These are phyloP conservation scores for Chrysoperla carnea DNA, from an alignment of 1,140 invertebrate species.

Conservation along the genomic window DNA sequence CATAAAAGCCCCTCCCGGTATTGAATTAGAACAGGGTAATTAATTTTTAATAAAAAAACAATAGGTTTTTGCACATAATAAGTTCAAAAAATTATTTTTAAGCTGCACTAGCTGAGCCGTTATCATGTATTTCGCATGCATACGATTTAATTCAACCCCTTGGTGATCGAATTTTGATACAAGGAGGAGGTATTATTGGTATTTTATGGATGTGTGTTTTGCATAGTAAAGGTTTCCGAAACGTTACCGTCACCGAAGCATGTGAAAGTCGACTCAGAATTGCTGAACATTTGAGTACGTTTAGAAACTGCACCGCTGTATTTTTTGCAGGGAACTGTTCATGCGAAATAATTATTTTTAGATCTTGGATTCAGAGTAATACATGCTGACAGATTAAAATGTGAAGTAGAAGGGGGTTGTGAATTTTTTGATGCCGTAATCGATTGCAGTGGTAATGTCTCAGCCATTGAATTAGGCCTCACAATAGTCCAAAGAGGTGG, in stretches of 20 bases:
- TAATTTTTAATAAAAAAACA: background rate
- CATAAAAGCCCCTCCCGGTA: conserved; percentile 27
- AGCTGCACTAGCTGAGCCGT: conserved; percentile 16
- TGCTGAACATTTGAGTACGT: conserved; percentile 34
- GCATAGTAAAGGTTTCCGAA: conserved; percentile 43
- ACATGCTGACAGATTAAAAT: too few relatives aligned
- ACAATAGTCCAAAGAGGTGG: too few relatives aligned
- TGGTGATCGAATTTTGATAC: conserved; percentile 40
- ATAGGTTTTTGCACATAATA: background rate
- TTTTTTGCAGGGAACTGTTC: too few relatives aligned
- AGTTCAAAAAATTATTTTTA: conserved; percentile 2
- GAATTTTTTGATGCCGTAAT: too few relatives aligned
- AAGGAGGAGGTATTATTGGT: conserved; percentile 53
- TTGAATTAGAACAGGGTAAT: conserved; percentile 33
- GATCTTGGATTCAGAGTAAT: too few relatives aligned
- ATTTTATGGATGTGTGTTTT: conserved; percentile 42
- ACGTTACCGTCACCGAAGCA: conserved; percentile 44
- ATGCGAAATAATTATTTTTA: too few relatives aligned
- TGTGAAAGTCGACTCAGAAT: conserved; percentile 30
- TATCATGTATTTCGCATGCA: conserved; percentile 21
- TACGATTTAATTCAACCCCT: conserved; percentile 19
- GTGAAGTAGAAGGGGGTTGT: too few relatives aligned
- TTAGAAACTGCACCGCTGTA: too few relatives aligned
- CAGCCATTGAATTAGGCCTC: too few relatives aligned
- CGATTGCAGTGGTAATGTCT: too few relatives aligned